Evolutionary conservation across 92 coral and sea anemone genomes (phyloP), one percentile per base, ranked within the genome.

Genomic region (Pocillopora grandis): DNA sequence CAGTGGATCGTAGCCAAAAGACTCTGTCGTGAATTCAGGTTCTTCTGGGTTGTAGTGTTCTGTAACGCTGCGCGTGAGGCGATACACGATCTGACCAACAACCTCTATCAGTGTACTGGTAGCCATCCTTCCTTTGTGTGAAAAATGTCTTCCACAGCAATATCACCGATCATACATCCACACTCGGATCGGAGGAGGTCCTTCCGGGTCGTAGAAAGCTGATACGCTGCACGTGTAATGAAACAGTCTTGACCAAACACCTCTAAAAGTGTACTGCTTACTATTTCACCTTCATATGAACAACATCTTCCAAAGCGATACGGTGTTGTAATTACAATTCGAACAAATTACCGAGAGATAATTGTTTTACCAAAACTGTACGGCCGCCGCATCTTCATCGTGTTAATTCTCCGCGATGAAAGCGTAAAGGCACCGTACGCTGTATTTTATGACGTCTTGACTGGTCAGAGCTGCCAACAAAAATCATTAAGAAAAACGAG

Each of bases 401-500:
- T 16, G 56, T 84, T 76, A 84, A 23, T 84, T 74, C 72, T 67
- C 67, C 69, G 81, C 82, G 57, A 84, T 58, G 13, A 84, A 84
- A 59, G 88, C 88, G 69, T 76, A 84, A 9, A 84, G 88, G n/a
- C 48, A 71, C 82, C 33, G 82, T 52, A 82, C 88, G n/a, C 81
- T 84, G 88, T 76, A 76, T 37, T 33, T 76, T 61, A 68, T 84
- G 76, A 84, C 76, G 55, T 84, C 88, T 17, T 37, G 76, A 58
- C 58, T 36, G 58, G 88, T 76, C 64, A 84, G 12, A 64, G 58
- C 88, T 84, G 18, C 0, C 27, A 65, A 69, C n/a, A 0, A 27
- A 18, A 79, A 62, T 6, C 31, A 62, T 27, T 27, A 27, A 72
- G 19, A 16, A 62, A 42, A 21, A 18, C n/a, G 14, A 82, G 9